Evolutionary conservation across 2,797 vertebrate genomes (phyloP).

Genomic region (Chanos chanos): DNA sequence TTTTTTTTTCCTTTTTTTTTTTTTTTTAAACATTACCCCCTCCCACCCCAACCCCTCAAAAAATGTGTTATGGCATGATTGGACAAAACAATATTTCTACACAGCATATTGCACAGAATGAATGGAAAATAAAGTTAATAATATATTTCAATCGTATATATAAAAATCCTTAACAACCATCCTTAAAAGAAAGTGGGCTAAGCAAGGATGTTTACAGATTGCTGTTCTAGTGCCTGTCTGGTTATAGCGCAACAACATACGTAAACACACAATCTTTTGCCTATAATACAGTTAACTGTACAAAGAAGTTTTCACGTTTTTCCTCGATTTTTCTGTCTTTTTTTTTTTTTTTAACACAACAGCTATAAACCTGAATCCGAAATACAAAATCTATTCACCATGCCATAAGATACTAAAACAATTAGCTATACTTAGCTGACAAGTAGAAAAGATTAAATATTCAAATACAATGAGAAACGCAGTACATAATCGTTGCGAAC

Average conservation of each 20-base stretch:
- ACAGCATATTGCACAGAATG: constrained; percentile 99
- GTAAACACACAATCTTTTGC: constrained; percentile 99
- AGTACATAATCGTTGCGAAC: constrained; percentile 95
- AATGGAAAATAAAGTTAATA: constrained; percentile 90
- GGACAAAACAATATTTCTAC: constrained; percentile 90
- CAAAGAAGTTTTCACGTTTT: constrained; percentile 95
- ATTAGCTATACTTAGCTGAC: constrained; percentile 97
- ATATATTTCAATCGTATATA: constrained; percentile 82
- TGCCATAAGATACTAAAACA: constrained; percentile 99
- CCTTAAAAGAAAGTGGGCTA: constrained; percentile 82
- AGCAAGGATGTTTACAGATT: constrained; percentile 82
- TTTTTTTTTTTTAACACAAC: constrained; percentile 91
- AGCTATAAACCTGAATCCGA: constrained; percentile 99
- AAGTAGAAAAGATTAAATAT: constrained; percentile 99
- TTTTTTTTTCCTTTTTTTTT: no score
- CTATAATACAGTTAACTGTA: constrained; percentile 99
- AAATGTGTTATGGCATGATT: constrained; percentile 83
- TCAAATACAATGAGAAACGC: constrained; percentile 99
- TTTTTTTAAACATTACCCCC: no score
- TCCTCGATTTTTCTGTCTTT: constrained; percentile 76
- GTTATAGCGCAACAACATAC: constrained; percentile 94
- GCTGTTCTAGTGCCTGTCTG: constrained; percentile 97
- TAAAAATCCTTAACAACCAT: constrained; percentile 85
- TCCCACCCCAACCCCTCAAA: no score
- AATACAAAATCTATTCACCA: constrained; percentile 99